Conservation (phyloP, 2,113 vertebrate genomes). For the Podarcis muralis region DNA sequence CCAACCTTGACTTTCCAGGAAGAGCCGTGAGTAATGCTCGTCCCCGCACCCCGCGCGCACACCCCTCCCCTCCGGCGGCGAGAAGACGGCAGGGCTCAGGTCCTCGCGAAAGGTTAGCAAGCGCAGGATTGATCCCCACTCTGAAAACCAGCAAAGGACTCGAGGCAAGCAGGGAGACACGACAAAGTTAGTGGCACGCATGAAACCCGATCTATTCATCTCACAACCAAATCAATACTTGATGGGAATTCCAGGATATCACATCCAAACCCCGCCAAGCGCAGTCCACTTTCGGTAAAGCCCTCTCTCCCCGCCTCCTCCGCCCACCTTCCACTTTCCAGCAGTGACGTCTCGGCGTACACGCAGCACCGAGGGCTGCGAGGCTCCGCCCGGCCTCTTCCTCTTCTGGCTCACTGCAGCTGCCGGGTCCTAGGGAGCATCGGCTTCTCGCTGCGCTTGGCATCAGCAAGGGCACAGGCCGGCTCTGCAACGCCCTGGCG, state of each 20-base stretch:
- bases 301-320: not conserved
- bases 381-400: not conserved
- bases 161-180: not conserved
- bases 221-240: constrained; percentile 40
- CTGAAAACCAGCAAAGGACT: not conserved
- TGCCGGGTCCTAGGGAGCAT: constrained; percentile 21
- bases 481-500: not conserved
- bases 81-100: not conserved
- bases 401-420: not conserved
- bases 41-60: not conserved
- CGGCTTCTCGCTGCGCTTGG: not conserved
- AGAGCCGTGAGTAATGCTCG: not conserved
- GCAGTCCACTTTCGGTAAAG: constrained; percentile 53
- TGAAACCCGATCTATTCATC: constrained; percentile 25
- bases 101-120: not conserved
- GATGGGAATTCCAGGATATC: constrained; percentile 52
- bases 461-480: not conserved
- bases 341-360: constrained; percentile 17
- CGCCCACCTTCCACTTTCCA: constrained; percentile 33
- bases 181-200: not conserved
- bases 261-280: not conserved
- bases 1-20: constrained; percentile 14
- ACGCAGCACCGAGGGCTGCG: not conserved
- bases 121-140: not conserved
- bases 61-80: not conserved